Evolutionary conservation across 2,888 invertebrate species (phyloP).

Genomic region (Hypomecis punctinalis): DNA sequence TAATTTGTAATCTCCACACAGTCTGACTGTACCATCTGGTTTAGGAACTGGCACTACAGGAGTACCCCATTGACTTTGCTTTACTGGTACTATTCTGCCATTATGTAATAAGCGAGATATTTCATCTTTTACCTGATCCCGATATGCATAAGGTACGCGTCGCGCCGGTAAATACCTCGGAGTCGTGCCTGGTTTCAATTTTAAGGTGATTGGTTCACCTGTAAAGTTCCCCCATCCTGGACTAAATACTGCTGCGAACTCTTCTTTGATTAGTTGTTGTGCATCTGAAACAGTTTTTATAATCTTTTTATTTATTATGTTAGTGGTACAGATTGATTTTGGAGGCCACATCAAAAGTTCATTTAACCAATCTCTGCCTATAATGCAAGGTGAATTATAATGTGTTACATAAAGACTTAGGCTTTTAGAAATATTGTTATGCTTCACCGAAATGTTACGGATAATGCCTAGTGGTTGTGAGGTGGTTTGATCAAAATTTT

Average conservation of each 20-base stretch:
- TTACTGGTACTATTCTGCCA: conserved; percentile 6
- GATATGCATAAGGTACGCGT: conserved; percentile 38
- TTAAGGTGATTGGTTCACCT: conserved; percentile 8
- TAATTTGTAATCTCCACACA: conserved; percentile 44
- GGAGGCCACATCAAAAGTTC: background rate
- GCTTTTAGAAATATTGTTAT: background rate
- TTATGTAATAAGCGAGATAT: conserved; percentile 11
- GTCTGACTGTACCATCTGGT: conserved; percentile 40
- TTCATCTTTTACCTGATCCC: conserved; percentile 35
- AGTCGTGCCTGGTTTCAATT: conserved; percentile 7
- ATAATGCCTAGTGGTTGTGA: background rate
- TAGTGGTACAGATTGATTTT: background rate
- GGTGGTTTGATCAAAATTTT: background rate
- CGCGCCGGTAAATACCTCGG: conserved; percentile 27
- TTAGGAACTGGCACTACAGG: conserved; percentile 44
- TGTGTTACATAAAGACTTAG: background rate
- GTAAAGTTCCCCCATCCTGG: conserved; percentile 13
- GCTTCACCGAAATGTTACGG: background rate
- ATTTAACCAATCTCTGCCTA: conserved; percentile 1
- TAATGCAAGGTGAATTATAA: background rate
- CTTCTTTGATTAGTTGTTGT: background rate
- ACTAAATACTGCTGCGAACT: conserved; percentile 11
- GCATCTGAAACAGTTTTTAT: background rate
- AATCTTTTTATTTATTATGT: background rate
- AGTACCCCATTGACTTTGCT: conserved; percentile 41